Evolutionary conservation across 2,113 vertebrate genomes (phyloP), one percentile per base, ranked within the genome.

Genomic region (crab-eating macaque (Macaca fascicularis)): DNA sequence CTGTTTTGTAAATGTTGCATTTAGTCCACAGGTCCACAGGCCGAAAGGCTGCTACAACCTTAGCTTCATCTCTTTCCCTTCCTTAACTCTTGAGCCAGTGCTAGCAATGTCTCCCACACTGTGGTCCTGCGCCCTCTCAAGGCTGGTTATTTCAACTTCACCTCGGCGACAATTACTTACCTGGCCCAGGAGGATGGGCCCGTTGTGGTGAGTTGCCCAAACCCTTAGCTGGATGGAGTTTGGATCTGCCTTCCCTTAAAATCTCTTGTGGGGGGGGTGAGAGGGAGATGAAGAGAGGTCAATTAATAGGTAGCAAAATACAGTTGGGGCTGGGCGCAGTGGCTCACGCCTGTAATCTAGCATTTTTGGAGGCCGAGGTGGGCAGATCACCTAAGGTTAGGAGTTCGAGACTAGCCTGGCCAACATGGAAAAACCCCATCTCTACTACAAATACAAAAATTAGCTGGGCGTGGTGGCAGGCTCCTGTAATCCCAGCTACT

Each of bases 61-160:
- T 3, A 19, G 79, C 55, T 43, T 82, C 32, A 1, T 32, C 1
- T 30, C 25, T 13, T 72, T 20, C 1, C 72, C 9, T 91, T 97
- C 98, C 98, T 99, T 99, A 98, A 99, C 97, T 0, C 4, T 0
- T 0, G 13, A 12, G 1, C 11, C 98, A 99, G 99, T 23, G 99
- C 99, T 0, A 99, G 99, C 96, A 99, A 99, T 0, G 99, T 99
- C 32, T 99, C 99, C 85, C 99, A 99, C 98, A 99, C 99, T 0
- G 99, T 99, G 72, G 99, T 99, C 72, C 81, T 99, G 96, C 98
- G 99, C 27, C 99, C 99, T n/a, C 98, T 99, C 79, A 99, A 99
- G 96, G 99, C 99, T 0, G 99, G 99, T 0, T 99, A 99, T 98
- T 99, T 99, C 94, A 99, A 99, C 98, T 99, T 99, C 98, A 99